A percentile compares a stretch with the other conserved stretches of the same genome.
These are phyloP conservation scores for Zosterops hypoxanthus DNA, from an alignment of 2,113 vertebrate genomes.

Conservation along the genomic window DNA sequence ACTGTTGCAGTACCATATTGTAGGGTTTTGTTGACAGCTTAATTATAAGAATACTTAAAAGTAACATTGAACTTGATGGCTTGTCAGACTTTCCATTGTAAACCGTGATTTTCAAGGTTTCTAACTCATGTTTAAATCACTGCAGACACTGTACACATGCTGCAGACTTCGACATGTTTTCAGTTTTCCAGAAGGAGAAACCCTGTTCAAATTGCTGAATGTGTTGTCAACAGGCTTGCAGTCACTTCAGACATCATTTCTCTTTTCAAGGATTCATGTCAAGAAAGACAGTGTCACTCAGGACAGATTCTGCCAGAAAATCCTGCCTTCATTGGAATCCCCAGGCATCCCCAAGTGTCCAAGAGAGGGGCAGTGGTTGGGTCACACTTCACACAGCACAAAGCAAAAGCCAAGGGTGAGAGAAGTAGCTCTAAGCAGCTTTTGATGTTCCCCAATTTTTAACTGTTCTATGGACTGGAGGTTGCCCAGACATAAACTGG, in stretches of 20 bases:
- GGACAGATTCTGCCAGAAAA: not conserved
- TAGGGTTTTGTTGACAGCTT: constrained; percentile 13
- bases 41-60: constrained; percentile 18
- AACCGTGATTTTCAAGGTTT: constrained; percentile 7
- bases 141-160: not conserved
- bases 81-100: constrained; percentile 44
- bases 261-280: not conserved
- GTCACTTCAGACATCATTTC: not conserved
- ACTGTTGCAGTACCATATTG: not conserved
- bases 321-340: not conserved
- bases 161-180: not conserved
- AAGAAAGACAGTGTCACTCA: not conserved
- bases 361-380: not conserved
- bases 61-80: constrained; percentile 18
- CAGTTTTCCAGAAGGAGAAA: constrained; percentile 2
- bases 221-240: not conserved
- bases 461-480: not conserved
- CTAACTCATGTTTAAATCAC: not conserved
- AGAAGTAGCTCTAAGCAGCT: not conserved
- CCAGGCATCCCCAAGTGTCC: not conserved
- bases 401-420: not conserved
- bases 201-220: not conserved
- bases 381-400: not conserved
- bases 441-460: not conserved
- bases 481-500: not conserved